Base-by-base conservation (phyloP, 2,113 vertebrate genomes). In the Oxygymnocypris stewartii region DNA sequence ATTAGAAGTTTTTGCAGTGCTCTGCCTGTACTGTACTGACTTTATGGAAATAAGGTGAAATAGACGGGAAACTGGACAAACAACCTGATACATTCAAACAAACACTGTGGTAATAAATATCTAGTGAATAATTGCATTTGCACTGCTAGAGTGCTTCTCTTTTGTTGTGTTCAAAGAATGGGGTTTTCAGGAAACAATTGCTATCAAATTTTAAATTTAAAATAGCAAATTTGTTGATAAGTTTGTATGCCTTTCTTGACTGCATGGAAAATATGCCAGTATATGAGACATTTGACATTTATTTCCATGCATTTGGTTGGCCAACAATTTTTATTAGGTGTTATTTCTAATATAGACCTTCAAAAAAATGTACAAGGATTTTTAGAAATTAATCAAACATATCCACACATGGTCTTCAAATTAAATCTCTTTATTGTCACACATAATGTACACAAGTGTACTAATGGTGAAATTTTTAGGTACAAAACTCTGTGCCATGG, bases 51-150 rank as follows among this genome's bases (percentile, higher is more conserved):
- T 28, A 51, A 61, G 78, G 73, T 67, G 44, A 71, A 63, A 85
- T 3, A 44, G 47, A 85, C 31, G 31, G 76, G 74, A 31, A 63
- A 61, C 63, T 59, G 89, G 37, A 35, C 91, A 93, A 93, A 91
- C 90, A 93, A 90, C 61, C 89, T 76, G 37, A 81, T 75, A 78
- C 80, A 86, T 91, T 90, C 89, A 23, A 89, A 92, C 89, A 92
- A 92, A 76, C 51, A 78, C 49, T 37, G 25, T 6, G 11, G 91
- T 87, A 87, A 91, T 90, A 92, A 93, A 93, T 92, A 94, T 89
- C 92, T 93, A 92, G 87, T 91, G 90, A 91, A 93, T 94, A 94
- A 94, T 94, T 92, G 93, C 87, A 90, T 92, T 87, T 85, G 25
- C 84, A 78, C 88, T 88, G 91, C 89, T 77, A 73, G 86, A 16